Percentiles rank a stretch among this genome's conserved stretches.
These are phyloP conservation scores for Lerema accius DNA, from an alignment of 1,140 invertebrate genomes.

Conservation along the genomic window DNA sequence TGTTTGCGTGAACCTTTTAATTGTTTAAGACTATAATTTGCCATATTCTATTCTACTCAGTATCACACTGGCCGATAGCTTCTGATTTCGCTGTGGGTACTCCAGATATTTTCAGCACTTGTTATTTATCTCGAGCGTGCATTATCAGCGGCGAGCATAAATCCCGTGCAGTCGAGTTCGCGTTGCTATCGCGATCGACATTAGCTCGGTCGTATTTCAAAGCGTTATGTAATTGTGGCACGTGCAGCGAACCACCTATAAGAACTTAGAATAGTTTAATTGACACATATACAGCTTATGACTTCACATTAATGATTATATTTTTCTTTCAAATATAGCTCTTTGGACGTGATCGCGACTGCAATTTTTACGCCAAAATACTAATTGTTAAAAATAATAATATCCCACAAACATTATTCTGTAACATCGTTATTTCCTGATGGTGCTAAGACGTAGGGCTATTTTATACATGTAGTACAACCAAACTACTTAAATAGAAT, in stretches of 20 bases:
- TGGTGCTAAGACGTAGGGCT: too few species aligned
- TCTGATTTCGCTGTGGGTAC: slow-evolving; percentile 12
- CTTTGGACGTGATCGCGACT: too few species aligned
- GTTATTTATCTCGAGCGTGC: slow-evolving; percentile 44
- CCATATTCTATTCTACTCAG: background rate
- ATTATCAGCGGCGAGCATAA: slow-evolving; percentile 59
- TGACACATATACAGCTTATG: slow-evolving; percentile 42
- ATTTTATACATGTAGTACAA: too few species aligned
- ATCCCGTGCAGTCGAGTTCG: slow-evolving; percentile 52
- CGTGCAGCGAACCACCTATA: slow-evolving; percentile 62
- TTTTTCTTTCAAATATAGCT: too few species aligned
- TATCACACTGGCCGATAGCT: background rate
- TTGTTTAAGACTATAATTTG: slow-evolving; percentile 33
- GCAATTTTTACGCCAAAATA: too few species aligned
- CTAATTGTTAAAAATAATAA: too few species aligned
- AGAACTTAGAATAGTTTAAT: slow-evolving; percentile 55
- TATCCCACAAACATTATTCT: too few species aligned
- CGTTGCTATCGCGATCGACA: slow-evolving; percentile 61
- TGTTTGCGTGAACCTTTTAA: too few species aligned
- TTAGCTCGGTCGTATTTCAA: slow-evolving; percentile 66
- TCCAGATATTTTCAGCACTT: slow-evolving; percentile 31
- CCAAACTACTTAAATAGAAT: too few species aligned
- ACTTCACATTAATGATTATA: too few species aligned
- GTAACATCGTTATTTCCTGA: too few species aligned
- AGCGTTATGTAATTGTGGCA: slow-evolving; percentile 60